These are phyloP conservation scores for Grantiella picta DNA, from an alignment of 2,113 vertebrate genomes.

Conservation along the genomic window DNA sequence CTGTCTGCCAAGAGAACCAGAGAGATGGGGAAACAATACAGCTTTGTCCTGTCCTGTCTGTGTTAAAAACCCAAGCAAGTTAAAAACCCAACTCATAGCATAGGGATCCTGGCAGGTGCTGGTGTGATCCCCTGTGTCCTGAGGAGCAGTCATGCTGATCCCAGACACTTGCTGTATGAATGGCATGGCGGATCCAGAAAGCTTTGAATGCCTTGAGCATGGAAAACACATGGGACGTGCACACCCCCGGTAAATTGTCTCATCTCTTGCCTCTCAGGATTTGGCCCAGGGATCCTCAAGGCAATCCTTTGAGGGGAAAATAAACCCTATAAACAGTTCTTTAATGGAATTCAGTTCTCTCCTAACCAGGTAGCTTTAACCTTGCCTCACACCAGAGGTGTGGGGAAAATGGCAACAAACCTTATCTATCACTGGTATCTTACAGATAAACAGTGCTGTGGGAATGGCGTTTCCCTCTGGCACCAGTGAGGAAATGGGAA, in stretches of 20 bases:
- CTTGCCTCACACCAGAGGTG: neutral
- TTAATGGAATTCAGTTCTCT: neutral
- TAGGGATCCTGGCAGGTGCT: neutral
- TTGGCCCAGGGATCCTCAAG: neutral
- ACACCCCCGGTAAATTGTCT: neutral
- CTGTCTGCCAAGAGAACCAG: neutral
- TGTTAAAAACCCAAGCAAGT: neutral
- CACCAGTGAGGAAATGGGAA: neutral
- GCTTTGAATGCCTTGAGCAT: neutral
- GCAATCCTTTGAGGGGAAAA: neutral
- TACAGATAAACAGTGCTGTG: neutral
- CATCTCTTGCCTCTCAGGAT: neutral
- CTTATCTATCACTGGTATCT: neutral
- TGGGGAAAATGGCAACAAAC: neutral
- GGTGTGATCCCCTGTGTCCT: neutral
- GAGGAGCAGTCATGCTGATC: neutral
- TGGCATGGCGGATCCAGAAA: neutral
- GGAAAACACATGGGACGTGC: rapidly evolving
- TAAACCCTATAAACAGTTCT: neutral
- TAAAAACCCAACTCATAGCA: rapidly evolving
- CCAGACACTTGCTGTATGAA: neutral
- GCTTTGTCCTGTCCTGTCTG: neutral
- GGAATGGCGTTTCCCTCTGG: neutral
- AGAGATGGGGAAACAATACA: neutral
- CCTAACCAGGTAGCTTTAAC: neutral